A percentile compares a stretch with the other conserved stretches of the same genome.
Conservation (phyloP, 2,888 invertebrate species). For the Hofmannophila pseudospretella region DNA sequence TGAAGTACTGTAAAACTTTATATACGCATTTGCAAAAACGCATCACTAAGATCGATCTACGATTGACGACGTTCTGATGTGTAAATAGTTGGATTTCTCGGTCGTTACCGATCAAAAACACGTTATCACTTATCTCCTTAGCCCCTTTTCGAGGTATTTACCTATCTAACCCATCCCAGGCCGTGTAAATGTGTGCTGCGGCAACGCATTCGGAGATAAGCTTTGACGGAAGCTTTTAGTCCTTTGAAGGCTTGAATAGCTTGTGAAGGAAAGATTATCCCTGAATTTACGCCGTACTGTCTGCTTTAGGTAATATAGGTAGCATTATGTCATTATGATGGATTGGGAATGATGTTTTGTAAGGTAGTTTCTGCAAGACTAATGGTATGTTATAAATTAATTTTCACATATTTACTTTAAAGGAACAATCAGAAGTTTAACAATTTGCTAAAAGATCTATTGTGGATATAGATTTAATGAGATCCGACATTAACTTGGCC, state of each 20-base stretch:
- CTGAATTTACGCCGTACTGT: neutral
- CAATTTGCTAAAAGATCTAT: too few relatives aligned
- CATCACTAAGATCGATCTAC: neutral
- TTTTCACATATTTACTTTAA: too few relatives aligned
- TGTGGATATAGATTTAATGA: too few relatives aligned
- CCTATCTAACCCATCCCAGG: neutral
- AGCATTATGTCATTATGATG: too few relatives aligned
- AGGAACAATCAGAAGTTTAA: too few relatives aligned
- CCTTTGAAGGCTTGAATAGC: neutral
- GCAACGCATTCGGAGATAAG: neutral
- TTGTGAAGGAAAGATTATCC: neutral
- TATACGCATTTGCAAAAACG: neutral
- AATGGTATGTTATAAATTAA: too few relatives aligned
- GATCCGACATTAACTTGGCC: too few relatives aligned
- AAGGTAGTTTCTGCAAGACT: too few relatives aligned
- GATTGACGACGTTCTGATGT: neutral
- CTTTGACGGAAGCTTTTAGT: neutral
- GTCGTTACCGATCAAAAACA: neutral
- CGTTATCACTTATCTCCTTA: conserved; percentile 1
- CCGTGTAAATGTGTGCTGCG: neutral
- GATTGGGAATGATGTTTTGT: too few relatives aligned
- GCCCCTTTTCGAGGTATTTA: neutral
- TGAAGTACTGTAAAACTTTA: too few relatives aligned
- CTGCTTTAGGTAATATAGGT: too few relatives aligned
- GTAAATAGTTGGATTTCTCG: neutral